Percentiles rank a stretch among this genome's conserved stretches.
Conservation (phyloP, 92 coral and sea anemone species). For the Umimayanthus chanpuru region DNA sequence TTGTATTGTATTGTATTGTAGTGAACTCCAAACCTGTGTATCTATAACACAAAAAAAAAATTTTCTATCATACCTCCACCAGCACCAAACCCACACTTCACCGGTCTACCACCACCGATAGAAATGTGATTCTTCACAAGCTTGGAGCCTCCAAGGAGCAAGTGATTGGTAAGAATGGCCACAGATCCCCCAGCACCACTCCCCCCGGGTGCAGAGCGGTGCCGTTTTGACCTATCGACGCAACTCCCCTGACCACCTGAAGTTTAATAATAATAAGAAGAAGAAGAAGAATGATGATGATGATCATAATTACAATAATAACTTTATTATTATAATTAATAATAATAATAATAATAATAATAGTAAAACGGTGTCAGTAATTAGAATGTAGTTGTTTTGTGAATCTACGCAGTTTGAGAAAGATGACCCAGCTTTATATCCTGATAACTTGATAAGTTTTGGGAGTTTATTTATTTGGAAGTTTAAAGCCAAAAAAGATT, state of each 20-base stretch:
- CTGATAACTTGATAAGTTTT: too few relatives aligned
- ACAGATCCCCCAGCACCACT: conserved; percentile 79
- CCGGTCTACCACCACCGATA: conserved; percentile 52
- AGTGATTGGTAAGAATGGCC: conserved; percentile 49
- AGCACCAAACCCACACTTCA: conserved; percentile 53
- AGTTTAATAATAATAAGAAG: too few relatives aligned
- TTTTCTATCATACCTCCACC: conserved; percentile 50
- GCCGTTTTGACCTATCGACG: conserved; percentile 8
- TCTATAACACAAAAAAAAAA: too few relatives aligned
- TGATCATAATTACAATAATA: too few relatives aligned
- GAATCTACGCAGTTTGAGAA: background rate
- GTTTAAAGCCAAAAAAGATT: too few relatives aligned
- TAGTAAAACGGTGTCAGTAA: background rate
- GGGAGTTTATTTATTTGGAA: too few relatives aligned
- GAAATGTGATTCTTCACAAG: conserved; percentile 35
- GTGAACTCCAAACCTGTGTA: too few relatives aligned
- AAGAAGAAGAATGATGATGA: too few relatives aligned
- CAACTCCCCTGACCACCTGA: conserved; percentile 38
- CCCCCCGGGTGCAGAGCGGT: conserved; percentile 61
- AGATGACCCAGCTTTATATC: too few relatives aligned
- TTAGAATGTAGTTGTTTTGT: background rate
- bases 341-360: too few relatives aligned
- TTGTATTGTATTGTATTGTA: too few relatives aligned
- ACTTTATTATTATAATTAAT: too few relatives aligned
- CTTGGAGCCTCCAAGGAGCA: conserved; percentile 16